A percentile compares a stretch with the other conserved stretches of the same genome.
phyloP scores from a whole-genome alignment of 1,140 invertebrate species.

The Drosophila ercepeae region DNA sequence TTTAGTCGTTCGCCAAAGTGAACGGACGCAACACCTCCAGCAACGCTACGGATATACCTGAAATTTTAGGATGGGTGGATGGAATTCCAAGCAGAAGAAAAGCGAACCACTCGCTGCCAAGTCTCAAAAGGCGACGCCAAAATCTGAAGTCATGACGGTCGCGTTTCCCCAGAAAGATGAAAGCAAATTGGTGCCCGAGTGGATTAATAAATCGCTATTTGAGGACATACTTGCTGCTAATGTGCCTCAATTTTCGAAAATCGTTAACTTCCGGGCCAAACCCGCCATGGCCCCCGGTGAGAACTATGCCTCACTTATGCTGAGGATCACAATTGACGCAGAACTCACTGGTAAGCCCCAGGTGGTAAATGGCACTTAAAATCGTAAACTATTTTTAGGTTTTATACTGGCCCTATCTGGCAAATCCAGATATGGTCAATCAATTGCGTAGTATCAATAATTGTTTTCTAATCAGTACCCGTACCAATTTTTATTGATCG shows the following conservation, averaged over 20 bases:
- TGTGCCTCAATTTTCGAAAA: conserved; percentile 69
- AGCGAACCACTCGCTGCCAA: neutral
- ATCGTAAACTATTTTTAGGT: neutral
- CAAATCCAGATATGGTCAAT: neutral
- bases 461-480: conserved; percentile 10
- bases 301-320: conserved; percentile 71
- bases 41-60: no score
- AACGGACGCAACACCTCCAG: conserved; percentile 1
- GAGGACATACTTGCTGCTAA: conserved; percentile 78
- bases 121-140: no score
- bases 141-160: neutral
- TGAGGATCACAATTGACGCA: conserved; percentile 59
- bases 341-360: conserved; percentile 54
- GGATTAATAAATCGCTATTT: conserved; percentile 84
- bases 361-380: neutral
- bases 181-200: conserved; percentile 60
- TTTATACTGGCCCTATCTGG: neutral
- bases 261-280: conserved; percentile 46
- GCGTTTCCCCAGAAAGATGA: conserved; percentile 1
- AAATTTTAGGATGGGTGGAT: conserved; percentile 17
- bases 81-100: conserved; percentile 20
- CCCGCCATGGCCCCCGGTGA: conserved; percentile 63
- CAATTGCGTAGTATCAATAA: conserved; percentile 1
- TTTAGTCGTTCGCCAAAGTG: conserved; percentile 3
- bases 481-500: neutral